phyloP scores from a whole-genome alignment of 2,797 vertebrate genomes.

The Cirrhinus mrigala region DNA sequence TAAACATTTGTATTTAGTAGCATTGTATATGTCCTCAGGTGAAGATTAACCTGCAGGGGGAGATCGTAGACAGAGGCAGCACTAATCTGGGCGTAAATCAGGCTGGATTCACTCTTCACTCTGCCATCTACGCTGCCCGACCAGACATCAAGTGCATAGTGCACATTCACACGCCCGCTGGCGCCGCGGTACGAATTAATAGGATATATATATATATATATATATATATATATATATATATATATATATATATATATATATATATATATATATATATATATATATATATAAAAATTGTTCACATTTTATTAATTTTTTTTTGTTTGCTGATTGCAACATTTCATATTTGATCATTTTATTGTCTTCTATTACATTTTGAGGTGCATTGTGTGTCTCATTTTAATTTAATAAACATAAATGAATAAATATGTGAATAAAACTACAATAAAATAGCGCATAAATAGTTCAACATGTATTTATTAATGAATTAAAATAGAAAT shows the following conservation, averaged over 20 bases:
- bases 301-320: no score
- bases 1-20: neutral
- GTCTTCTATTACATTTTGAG: no score
- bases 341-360: no score
- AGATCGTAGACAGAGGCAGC: conserved; percentile 93
- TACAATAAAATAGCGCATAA: neutral
- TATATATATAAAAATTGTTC: no score
- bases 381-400: neutral
- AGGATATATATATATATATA: no score
- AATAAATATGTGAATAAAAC: no score
- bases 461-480: neutral
- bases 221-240: no score
- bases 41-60: conserved; percentile 92
- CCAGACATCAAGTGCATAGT: conserved; percentile 92
- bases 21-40: conserved; percentile 76
- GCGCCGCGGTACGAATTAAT: conserved; percentile 88
- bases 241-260: no score
- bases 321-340: no score
- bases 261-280: no score
- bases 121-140: conserved; percentile 89
- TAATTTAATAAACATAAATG: neutral
- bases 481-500: no score
- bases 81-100: conserved; percentile 96
- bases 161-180: conserved; percentile 92
- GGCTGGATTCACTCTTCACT: conserved; percentile 93